Evolutionary conservation across 2,797 vertebrate species (phyloP), one percentile per base, ranked within the genome.

Genomic region (Enteromius argenteus): DNA sequence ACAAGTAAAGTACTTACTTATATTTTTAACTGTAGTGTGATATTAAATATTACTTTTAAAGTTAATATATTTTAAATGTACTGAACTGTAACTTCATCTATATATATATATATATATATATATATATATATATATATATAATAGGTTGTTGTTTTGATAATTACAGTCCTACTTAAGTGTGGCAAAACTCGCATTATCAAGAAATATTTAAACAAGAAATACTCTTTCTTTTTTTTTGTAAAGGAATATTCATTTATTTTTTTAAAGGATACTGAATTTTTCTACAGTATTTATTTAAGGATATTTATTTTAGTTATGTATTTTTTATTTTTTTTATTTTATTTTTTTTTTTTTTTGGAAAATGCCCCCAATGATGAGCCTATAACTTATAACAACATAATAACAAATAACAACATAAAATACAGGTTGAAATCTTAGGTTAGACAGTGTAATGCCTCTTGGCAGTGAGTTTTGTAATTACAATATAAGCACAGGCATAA

Each of bases 401-500:
- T 21, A 56, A n/a, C 8, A 32, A 49, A 74, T 53, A 76, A 58
- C 21, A 56, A 75, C 51, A 23, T 77, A 42, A 77, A 42, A 44
- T 77, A 62, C n/a, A 30, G 42, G 1, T 32, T n/a, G 80, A 64
- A 56, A 66, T 66, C 3, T 32, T 66, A 13, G 23, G 37, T 62
- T 62, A 77, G 56, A 62, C 60, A 14, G 14, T 66, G 17, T 46
- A 35, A 75, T 60, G 17, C 69, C 39, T 73, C 42, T 80, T 86
- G 86, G 32, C 27, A 66, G 4, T 23, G 32, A 66, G 58, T 58
- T 71, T 19, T 73, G 74, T 77, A 91, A 92, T 90, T 84, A 83
- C 27, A 60, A 49, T 39, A 76, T 80, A 68, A 83, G 44, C 71
- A 23, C 46, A 64, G 84, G 66, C 53, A 85, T 81, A 93, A 91